Conservation (phyloP, 2,797 vertebrate genomes). For the Poeciliopsis gracilis region DNA sequence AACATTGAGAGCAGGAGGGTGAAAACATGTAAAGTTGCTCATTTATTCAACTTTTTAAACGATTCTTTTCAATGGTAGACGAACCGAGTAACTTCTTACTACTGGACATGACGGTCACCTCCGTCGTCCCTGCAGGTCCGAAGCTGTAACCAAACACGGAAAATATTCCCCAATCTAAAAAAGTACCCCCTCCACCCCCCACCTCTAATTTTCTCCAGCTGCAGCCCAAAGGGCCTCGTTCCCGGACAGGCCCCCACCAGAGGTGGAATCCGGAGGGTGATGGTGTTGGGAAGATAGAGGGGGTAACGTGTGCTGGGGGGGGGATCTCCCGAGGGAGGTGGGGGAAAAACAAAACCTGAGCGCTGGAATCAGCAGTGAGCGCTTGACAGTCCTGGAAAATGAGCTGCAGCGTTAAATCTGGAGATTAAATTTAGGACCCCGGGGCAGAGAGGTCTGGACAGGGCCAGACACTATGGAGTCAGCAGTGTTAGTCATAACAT, state of each 20-base stretch:
- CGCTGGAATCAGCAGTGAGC: slow-evolving; percentile 16
- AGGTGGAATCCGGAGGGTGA: slow-evolving; percentile 49
- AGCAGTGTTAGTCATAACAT: slow-evolving; percentile 56
- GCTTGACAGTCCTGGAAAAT: slow-evolving; percentile 60
- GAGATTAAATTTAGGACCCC: slow-evolving; percentile 60
- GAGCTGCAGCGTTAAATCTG: slow-evolving; percentile 52
- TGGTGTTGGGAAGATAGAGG: slow-evolving; percentile 1
- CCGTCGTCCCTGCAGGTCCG: slow-evolving; percentile 48
- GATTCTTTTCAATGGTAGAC: slow-evolving; percentile 17
- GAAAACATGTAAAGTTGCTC: neutral
- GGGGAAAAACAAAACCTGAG: slow-evolving; percentile 46
- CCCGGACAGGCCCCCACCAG: slow-evolving; percentile 48
- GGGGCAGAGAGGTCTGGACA: slow-evolving; percentile 43
- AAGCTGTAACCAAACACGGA: slow-evolving; percentile 62
- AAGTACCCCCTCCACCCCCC: slow-evolving; percentile 67
- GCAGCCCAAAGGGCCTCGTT: slow-evolving; percentile 45
- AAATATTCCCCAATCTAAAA: slow-evolving; percentile 74
- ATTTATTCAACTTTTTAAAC: neutral
- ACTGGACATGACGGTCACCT: slow-evolving; percentile 46
- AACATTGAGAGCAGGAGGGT: neutral
- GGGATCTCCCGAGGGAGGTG: slow-evolving; percentile 30
- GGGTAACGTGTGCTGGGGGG: slow-evolving; percentile 20
- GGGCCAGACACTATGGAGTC: slow-evolving; percentile 71
- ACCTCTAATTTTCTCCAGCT: slow-evolving; percentile 79
- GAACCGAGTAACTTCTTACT: slow-evolving; percentile 43